These are phyloP conservation scores for Lordiphosa clarofinis DNA, from an alignment of 1,140 invertebrate genomes.

Conservation along the genomic window DNA sequence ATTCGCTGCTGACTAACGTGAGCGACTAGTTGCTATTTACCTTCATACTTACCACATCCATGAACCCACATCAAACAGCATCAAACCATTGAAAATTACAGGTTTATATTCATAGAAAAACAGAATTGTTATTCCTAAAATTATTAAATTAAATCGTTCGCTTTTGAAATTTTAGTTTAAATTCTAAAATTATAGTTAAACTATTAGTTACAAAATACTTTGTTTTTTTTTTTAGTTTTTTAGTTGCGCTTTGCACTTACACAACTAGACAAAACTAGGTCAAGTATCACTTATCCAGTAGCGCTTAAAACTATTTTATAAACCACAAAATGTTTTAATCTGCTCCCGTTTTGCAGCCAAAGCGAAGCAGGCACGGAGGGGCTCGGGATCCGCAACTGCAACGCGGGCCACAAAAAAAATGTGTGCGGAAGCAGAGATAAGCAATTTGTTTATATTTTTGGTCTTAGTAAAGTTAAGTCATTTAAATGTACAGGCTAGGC, in stretches of 20 bases:
- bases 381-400: conserved; percentile 19
- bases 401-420: conserved; percentile 19
- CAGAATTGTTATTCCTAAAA: neutral
- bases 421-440: conserved; percentile 26
- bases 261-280: conserved; percentile 48
- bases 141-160: conserved; percentile 9
- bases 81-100: no score
- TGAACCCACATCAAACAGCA: no score
- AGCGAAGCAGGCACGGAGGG: conserved; percentile 21
- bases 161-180: no score
- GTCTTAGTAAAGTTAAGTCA: conserved; percentile 17
- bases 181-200: conserved; percentile 25
- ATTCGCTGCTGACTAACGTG: no score
- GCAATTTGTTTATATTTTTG: conserved; percentile 22
- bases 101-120: neutral
- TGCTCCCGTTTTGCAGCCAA: conserved; percentile 17
- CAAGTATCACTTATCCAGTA: conserved; percentile 60
- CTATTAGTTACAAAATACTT: conserved; percentile 14
- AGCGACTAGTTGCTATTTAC: no score
- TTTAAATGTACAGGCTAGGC: conserved; percentile 16
- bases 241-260: conserved; percentile 45
- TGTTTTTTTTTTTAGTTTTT: conserved; percentile 3
- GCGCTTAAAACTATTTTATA: conserved; percentile 7
- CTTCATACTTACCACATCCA: no score
- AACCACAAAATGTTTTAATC: conserved; percentile 27